These are phyloP conservation scores for Jordanella pulchra DNA, from an alignment of 2,797 vertebrate genomes.

Conservation along the genomic window DNA sequence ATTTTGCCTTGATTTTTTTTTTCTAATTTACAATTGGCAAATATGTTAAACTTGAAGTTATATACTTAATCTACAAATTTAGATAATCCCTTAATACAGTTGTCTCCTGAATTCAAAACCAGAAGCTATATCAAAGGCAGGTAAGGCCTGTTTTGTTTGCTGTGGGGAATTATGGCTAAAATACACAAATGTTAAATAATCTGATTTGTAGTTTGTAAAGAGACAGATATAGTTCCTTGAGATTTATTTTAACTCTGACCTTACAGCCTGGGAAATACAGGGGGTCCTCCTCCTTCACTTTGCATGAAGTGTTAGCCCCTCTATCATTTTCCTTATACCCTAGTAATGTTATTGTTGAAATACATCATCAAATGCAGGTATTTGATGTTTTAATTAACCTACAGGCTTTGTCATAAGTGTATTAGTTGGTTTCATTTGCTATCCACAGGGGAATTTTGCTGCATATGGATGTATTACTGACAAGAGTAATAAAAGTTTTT, in stretches of 20 bases:
- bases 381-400: constrained; percentile 36
- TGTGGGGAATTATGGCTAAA: neutral
- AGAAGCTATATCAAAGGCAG: neutral
- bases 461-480: constrained; percentile 16
- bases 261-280: constrained; percentile 38
- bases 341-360: constrained; percentile 54
- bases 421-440: constrained; percentile 37
- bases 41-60: neutral
- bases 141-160: neutral
- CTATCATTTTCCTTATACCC: constrained; percentile 47
- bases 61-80: neutral
- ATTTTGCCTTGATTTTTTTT: neutral
- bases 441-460: constrained; percentile 17
- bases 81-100: neutral
- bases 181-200: neutral
- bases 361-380: constrained; percentile 35
- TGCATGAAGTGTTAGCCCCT: constrained; percentile 31
- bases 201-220: neutral
- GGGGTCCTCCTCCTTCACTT: constrained; percentile 18
- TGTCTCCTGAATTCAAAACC: neutral
- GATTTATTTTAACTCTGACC: constrained; percentile 25
- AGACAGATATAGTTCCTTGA: constrained; percentile 7
- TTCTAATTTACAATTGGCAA: neutral
- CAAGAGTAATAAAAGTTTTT: constrained; percentile 25
- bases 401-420: constrained; percentile 17